Base-by-base conservation (phyloP, 2,888 invertebrate species). In the Arenicola marina region DNA sequence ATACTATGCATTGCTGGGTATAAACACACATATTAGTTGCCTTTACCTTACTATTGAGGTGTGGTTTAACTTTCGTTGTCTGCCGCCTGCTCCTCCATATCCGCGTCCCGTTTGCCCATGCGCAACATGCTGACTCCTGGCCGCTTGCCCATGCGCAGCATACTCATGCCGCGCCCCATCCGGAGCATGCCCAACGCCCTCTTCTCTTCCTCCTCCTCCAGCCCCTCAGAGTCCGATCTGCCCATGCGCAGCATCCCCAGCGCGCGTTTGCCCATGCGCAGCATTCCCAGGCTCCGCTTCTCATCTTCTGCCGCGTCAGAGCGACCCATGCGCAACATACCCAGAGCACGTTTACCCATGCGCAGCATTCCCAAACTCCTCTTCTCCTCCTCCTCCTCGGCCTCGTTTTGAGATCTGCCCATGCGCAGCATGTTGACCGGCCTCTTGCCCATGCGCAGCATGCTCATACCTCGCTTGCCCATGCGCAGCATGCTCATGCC, bases 361-460 rank as follows among this genome's bases (percentile, higher is more conserved):
- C 69, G 51, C 51, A 68, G 43, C 66, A 68, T 68, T 3, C 64
- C 54, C 46, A 67, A 57, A 11, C 31, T 55, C 3, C 66, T 45
- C 54, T 62, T n/a, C 1, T 4, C 26, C 32, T 3, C 57, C 32
- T 46, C 11, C 11, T 11, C 54, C 11, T 7, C 31, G 15, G 28
- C 57, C 7, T 7, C 48, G 7, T 48, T 24, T 24, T 51, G 51
- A 38, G 33, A 24, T 2, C 62, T 67, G 3, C 69, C 69, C 69
- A 69, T 69, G 28, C 69, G 51, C n/a, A 69, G 63, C 69, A 69
- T 65, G 43, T 63, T 58, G 55, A 69, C 62, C 4, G 62, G 57
- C n/a, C n/a, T n/a, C n/a, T n/a, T n/a, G n/a, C n/a, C n/a, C 69
- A 69, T 69, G 24, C 69, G 51, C n/a, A 69, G 63, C 69, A 69